phyloP scores from a whole-genome alignment of 2,888 invertebrate genomes.

The Corythucha ciliata region DNA sequence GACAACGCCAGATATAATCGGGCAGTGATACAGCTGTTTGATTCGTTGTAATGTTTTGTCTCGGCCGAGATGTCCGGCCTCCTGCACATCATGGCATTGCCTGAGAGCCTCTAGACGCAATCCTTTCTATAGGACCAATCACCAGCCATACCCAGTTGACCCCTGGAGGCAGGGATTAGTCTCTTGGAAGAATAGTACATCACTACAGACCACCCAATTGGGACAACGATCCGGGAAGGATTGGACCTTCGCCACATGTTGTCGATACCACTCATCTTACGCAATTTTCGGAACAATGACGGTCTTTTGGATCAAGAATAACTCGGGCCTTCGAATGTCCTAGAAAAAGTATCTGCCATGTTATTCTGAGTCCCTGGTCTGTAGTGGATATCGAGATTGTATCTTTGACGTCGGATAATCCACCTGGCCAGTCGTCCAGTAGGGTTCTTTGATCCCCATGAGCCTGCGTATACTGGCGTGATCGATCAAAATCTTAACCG shows the following conservation, averaged over 20 bases:
- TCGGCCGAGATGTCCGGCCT: slow-evolving; percentile 10
- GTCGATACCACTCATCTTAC: too few relatives aligned
- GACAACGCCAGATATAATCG: background rate
- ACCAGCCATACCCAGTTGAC: too few relatives aligned
- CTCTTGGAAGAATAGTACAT: too few relatives aligned
- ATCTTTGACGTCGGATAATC: background rate
- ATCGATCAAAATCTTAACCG: background rate
- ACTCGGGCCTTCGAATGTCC: too few relatives aligned
- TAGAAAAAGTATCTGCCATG: background rate
- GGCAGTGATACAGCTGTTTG: background rate
- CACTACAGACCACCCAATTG: too few relatives aligned
- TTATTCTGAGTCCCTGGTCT: slow-evolving; percentile 3
- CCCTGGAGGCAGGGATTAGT: too few relatives aligned
- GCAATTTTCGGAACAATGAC: too few relatives aligned
- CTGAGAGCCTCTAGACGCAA: too few relatives aligned
- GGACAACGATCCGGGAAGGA: too few relatives aligned
- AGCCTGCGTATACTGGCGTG: background rate
- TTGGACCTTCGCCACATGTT: too few relatives aligned
- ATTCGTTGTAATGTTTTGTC: slow-evolving; percentile 13
- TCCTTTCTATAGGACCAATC: too few relatives aligned
- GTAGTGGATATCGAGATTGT: background rate
- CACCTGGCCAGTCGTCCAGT: slow-evolving; percentile 1
- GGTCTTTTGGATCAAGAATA: too few relatives aligned
- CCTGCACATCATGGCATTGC: slow-evolving; percentile 6
- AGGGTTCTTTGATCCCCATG: background rate